Conservation (phyloP, 2,113 vertebrate species). For the Crotalus viridis region DNA sequence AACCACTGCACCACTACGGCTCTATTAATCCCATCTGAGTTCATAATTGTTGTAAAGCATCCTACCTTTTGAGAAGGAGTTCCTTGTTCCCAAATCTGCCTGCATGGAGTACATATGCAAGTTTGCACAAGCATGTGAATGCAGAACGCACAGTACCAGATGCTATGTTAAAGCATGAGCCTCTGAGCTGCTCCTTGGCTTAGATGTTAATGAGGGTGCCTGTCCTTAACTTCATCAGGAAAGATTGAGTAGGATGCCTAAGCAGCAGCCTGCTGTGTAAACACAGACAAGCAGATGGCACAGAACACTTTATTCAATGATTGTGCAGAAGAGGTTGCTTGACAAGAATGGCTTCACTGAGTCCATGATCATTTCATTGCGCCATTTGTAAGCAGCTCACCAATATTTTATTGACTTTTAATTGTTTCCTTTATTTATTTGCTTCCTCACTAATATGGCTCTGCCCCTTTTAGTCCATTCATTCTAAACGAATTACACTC, state of each 20-base stretch:
- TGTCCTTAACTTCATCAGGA: background rate
- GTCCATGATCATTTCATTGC: constrained; percentile 28
- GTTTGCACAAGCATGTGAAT: background rate
- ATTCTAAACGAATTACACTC: constrained; percentile 50
- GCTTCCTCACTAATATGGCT: background rate
- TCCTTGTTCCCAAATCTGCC: background rate
- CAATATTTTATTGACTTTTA: constrained; percentile 38
- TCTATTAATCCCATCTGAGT: background rate
- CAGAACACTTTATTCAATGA: constrained; percentile 14
- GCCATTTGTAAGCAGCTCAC: constrained; percentile 25
- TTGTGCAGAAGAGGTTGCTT: constrained; percentile 16
- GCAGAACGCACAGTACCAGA: background rate
- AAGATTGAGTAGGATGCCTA: background rate
- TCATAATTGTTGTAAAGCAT: background rate
- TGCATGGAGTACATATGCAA: background rate
- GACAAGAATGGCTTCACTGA: constrained; percentile 17
- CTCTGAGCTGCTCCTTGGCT: background rate
- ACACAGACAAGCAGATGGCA: background rate
- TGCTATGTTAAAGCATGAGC: background rate
- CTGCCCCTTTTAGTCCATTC: constrained; percentile 16
- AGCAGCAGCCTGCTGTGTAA: background rate
- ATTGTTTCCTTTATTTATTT: constrained; percentile 35
- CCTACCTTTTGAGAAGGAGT: background rate
- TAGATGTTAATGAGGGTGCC: background rate
- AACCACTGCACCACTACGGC: too few relatives aligned